phyloP scores from a whole-genome alignment of 53 echinoderm and acorn worm genomes.

The Echinometra lucunter region DNA sequence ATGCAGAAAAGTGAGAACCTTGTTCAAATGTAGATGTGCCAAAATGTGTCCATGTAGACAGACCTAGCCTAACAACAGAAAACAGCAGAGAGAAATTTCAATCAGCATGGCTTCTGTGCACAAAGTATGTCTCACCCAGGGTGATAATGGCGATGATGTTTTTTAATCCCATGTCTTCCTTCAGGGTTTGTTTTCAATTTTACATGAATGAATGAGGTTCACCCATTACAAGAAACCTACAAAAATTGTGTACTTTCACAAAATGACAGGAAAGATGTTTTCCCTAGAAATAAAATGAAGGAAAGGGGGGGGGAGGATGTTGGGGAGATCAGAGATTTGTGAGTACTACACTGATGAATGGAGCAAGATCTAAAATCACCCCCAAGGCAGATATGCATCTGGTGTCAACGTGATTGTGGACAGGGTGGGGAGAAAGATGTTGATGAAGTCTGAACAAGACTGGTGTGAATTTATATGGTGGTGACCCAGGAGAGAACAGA shows the following conservation, averaged over 20 bases:
- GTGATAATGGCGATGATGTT: neutral
- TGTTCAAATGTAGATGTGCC: no score
- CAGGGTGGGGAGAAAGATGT: neutral
- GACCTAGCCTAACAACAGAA: no score
- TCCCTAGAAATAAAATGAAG: neutral
- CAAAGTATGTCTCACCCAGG: neutral
- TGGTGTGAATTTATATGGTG: neutral
- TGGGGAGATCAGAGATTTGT: neutral
- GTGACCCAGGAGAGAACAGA: neutral
- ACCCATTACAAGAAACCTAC: neutral
- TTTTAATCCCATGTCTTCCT: constrained; percentile 32
- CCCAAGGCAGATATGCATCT: constrained; percentile 28
- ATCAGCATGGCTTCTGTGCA: neutral
- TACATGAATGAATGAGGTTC: neutral
- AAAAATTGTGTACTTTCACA: neutral
- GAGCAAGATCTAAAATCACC: neutral
- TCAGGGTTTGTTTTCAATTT: constrained; percentile 18
- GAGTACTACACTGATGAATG: constrained; percentile 13
- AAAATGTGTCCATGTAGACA: no score
- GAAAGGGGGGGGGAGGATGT: neutral
- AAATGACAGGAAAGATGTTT: neutral
- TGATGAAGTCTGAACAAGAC: neutral
- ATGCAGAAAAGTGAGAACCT: no score
- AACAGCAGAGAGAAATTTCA: no score
- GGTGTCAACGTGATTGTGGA: constrained; percentile 17